These are phyloP conservation scores for Agelastica alni DNA, from an alignment of 2,888 invertebrate species.

Conservation along the genomic window DNA sequence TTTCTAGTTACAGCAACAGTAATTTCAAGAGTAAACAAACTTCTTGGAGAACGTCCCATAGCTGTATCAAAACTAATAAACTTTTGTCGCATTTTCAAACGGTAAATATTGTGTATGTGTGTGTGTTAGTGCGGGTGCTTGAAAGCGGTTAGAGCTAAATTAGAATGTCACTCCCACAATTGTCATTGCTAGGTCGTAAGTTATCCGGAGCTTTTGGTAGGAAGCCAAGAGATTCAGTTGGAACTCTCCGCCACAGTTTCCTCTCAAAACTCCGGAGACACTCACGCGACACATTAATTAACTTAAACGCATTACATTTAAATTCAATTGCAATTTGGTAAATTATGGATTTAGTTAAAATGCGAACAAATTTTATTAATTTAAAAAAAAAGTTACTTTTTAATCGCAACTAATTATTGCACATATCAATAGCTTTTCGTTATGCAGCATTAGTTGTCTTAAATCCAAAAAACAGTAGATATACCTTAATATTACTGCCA, in stretches of 20 bases:
- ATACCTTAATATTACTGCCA: too few species aligned
- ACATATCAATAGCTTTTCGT: too few species aligned
- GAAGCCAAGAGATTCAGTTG: conserved; percentile 24
- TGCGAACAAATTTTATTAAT: too few species aligned
- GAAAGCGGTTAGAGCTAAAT: conserved; percentile 27
- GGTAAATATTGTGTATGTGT: not conserved
- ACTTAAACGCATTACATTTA: conserved; percentile 12
- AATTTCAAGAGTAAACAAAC: not conserved
- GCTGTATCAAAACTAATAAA: conserved; percentile 4
- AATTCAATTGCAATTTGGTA: conserved; percentile 2
- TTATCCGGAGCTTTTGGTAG: conserved; percentile 23
- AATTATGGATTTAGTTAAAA: not conserved
- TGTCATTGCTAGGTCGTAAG: conserved; percentile 24
- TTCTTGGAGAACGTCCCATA: not conserved
- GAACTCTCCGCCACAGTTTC: conserved; percentile 1
- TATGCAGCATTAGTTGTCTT: too few species aligned
- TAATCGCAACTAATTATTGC: too few species aligned
- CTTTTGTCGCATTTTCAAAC: not conserved
- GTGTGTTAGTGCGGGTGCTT: too few species aligned
- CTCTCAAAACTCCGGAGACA: conserved; percentile 14
- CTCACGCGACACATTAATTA: conserved; percentile 27
- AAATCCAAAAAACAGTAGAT: too few species aligned
- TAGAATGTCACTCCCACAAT: conserved; percentile 26
- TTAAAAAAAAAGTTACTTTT: too few species aligned
- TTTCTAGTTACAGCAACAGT: not conserved